Evolutionary conservation across 2,888 invertebrate genomes (phyloP).

Genomic region (Conistra vaccinii): DNA sequence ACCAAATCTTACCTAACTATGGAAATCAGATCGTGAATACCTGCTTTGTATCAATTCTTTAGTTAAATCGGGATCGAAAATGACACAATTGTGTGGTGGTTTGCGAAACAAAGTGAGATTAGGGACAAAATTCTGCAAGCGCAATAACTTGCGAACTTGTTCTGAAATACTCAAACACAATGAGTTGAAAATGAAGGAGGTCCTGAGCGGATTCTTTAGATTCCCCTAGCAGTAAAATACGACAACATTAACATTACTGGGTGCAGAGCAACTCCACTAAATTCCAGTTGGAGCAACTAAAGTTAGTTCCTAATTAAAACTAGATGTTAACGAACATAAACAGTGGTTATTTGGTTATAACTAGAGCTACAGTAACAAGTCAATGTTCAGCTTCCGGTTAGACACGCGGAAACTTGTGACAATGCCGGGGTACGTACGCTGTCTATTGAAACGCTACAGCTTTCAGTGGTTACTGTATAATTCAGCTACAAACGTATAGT

Average conservation of each 20-base stretch:
- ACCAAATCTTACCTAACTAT: constrained; percentile 42
- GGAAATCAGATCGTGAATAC: constrained; percentile 37
- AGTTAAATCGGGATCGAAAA: constrained; percentile 36
- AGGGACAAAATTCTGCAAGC: constrained; percentile 36
- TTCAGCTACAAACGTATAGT: constrained; percentile 53
- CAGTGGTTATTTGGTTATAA: constrained; percentile 52
- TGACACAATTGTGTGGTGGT: background rate
- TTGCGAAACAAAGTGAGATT: constrained; percentile 35
- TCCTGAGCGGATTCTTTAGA: constrained; percentile 41
- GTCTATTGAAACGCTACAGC: constrained; percentile 68
- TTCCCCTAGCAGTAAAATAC: constrained; percentile 42
- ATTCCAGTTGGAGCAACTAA: constrained; percentile 47
- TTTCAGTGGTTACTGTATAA: constrained; percentile 57
- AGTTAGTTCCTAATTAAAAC: constrained; percentile 65
- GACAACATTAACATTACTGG: constrained; percentile 38
- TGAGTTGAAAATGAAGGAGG: constrained; percentile 54
- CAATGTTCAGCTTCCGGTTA: constrained; percentile 43
- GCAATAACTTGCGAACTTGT: constrained; percentile 53
- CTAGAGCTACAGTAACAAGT: constrained; percentile 30
- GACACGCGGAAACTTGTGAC: constrained; percentile 56
- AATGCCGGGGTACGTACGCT: constrained; percentile 57
- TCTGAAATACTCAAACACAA: constrained; percentile 45
- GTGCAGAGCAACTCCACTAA: constrained; percentile 37
- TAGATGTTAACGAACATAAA: constrained; percentile 55
- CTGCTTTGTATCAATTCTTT: constrained; percentile 17